Percentiles rank a stretch among this genome's conserved stretches.
Evolutionary conservation across 30 jellyfish, hydroid and myxozoan genomes (phyloP).

Genomic region (Aurelia aurita complex sp. Pacific): DNA sequence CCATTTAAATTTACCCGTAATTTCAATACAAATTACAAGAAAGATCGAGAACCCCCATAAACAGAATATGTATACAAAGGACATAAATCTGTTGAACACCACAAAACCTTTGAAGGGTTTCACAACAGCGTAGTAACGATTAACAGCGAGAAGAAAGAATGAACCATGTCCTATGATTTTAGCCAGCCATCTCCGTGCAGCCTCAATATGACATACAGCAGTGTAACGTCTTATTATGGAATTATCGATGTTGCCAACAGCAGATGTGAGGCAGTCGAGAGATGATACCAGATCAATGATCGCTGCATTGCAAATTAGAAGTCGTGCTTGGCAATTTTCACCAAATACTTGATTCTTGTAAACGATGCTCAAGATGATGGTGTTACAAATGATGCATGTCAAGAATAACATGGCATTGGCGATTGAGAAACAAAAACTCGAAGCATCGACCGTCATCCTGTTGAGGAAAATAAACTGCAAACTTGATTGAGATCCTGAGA

Average conservation of each 20-base stretch:
- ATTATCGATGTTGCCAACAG: background rate
- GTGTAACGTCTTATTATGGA: background rate
- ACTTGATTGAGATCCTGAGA: too few species aligned
- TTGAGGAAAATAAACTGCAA: too few species aligned
- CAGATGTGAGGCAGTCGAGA: background rate
- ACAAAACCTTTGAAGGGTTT: background rate
- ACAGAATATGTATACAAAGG: background rate
- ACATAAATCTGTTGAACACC: background rate
- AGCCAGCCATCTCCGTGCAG: conserved; percentile 4
- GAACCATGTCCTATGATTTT: background rate
- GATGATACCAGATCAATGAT: conserved; percentile 8
- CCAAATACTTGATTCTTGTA: conserved; percentile 15
- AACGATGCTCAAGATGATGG: background rate
- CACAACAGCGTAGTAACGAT: conserved; percentile 3
- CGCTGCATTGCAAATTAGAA: conserved; percentile 9
- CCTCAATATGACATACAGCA: background rate
- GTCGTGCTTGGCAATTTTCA: conserved; percentile 11
- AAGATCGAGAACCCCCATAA: background rate
- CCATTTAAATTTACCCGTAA: background rate
- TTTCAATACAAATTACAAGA: background rate
- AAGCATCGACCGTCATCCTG: background rate
- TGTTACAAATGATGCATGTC: conserved; percentile 10
- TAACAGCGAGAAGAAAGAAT: background rate
- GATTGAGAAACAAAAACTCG: background rate
- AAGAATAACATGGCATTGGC: conserved; percentile 2